These are phyloP conservation scores for Diuraphis noxia DNA, from an alignment of 1,140 invertebrate species.

Conservation along the genomic window DNA sequence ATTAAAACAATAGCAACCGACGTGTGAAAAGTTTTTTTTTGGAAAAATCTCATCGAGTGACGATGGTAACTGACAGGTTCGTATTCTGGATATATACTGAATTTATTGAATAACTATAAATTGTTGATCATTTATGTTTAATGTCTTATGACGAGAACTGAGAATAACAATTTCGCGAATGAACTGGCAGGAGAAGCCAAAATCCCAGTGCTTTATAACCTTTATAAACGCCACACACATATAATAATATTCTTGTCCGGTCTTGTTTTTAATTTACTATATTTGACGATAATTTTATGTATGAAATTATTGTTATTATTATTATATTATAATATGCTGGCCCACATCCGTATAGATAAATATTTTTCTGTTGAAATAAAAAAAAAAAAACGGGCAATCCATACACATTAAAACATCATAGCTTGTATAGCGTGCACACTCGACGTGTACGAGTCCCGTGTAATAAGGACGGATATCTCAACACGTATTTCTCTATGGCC, in stretches of 20 bases:
- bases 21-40: background rate
- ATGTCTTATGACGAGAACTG: background rate
- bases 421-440: background rate
- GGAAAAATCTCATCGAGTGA: background rate
- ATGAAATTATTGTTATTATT: no score
- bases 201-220: background rate
- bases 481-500: background rate
- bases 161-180: background rate
- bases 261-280: no score
- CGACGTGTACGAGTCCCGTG: no score
- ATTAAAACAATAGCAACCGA: conserved; percentile 1
- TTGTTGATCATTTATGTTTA: background rate
- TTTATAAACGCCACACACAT: no score
- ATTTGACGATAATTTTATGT: no score
- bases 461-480: background rate
- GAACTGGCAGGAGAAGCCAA: background rate
- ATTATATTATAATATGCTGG: no score
- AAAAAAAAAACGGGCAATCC: no score
- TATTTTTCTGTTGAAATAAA: background rate
- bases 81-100: background rate
- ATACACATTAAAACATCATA: background rate
- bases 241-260: no score
- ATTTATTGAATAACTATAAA: no score
- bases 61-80: background rate
- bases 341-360: background rate